Percentiles rank a stretch among this genome's conserved stretches.
Evolutionary conservation across 2,888 invertebrate species (phyloP).

Genomic region (Tromatobia lineatoria): DNA sequence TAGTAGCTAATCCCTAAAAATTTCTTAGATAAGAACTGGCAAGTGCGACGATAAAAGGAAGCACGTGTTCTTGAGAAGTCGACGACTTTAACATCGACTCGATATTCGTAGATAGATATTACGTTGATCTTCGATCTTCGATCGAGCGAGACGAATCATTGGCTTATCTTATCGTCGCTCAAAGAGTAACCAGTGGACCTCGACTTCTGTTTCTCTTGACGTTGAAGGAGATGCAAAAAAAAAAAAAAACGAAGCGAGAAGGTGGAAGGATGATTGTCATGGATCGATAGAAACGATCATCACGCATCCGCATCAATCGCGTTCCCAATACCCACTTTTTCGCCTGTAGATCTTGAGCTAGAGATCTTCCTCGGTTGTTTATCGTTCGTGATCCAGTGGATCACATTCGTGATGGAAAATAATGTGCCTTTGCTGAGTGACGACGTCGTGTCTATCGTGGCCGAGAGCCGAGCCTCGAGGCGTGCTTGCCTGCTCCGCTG

Average conservation of each 20-base stretch:
- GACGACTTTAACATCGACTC: not conserved
- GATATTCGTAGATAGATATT: not conserved
- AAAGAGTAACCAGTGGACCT: conserved; percentile 12
- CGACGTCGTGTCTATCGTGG: conserved; percentile 58
- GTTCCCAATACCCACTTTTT: conserved; percentile 69
- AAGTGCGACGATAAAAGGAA: too few species aligned
- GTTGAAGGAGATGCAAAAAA: not conserved
- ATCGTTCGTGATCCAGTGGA: conserved; percentile 37
- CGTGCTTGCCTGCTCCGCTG: conserved; percentile 56
- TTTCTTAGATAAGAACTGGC: too few species aligned
- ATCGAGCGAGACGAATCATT: not conserved
- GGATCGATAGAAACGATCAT: conserved; percentile 48
- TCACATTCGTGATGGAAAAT: conserved; percentile 40
- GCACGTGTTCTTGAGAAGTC: not conserved
- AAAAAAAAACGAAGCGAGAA: conserved; percentile 6
- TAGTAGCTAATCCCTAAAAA: too few species aligned
- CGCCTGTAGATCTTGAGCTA: conserved; percentile 25
- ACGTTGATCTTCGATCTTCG: conserved; percentile 26
- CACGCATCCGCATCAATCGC: conserved; percentile 48
- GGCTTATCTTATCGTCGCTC: conserved; percentile 3
- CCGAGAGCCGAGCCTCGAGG: conserved; percentile 57
- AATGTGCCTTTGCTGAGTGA: conserved; percentile 25
- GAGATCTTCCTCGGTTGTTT: conserved; percentile 15
- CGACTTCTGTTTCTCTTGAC: conserved; percentile 3
- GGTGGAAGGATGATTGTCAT: conserved; percentile 34